Base-by-base conservation (phyloP, 2,113 vertebrate genomes). In the Falco punctatus region DNA sequence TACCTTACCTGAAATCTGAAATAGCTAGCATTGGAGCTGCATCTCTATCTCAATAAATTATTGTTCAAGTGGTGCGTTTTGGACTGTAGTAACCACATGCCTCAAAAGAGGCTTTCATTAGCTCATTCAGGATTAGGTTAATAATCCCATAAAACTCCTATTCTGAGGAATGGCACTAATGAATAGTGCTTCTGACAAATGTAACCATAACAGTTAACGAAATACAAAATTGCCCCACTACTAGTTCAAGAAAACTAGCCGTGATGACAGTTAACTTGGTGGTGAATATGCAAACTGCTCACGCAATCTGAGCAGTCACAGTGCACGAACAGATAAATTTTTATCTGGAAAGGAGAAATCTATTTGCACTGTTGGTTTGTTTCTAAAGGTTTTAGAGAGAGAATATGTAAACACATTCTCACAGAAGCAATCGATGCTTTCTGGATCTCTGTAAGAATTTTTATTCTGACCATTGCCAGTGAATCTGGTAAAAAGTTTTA, bases 81-180 rank as follows among this genome's bases (percentile, higher is more conserved):
- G 66, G 71, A 79, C 66, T 81, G 64, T 51, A 77, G 73, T 44
- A 79, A 81, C 61, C 82, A 55, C 90, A 79, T 42, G 70, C 58
- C 51, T 90, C 73, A 71, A 87, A 95, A 96, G 95, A 92, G n/a
- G 94, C 92, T 97, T 97, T 95, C 87, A 83, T 96, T 96, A 93
- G 65, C 73, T 96, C 94, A 96, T 77, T 94, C 38, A 49, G 90
- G 86, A 97, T 97, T 95, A 96, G 22, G 69, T 81, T 95, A 92
- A 90, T 95, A 96, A 97, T 97, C 95, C 59, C 70, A 81, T 88
- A 67, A 52, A 92, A 55, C 33, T 58, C 55, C 88, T 92, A 89
- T 88, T 95, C 93, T 95, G 77, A 83, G 91, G 44, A 84, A 74
- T 11, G 46, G 62, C 61, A 61, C 27, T 80, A 48, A 72, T 52